These are phyloP conservation scores for Hafferia zeledoni DNA, from an alignment of 2,797 vertebrate genomes.

Conservation along the genomic window DNA sequence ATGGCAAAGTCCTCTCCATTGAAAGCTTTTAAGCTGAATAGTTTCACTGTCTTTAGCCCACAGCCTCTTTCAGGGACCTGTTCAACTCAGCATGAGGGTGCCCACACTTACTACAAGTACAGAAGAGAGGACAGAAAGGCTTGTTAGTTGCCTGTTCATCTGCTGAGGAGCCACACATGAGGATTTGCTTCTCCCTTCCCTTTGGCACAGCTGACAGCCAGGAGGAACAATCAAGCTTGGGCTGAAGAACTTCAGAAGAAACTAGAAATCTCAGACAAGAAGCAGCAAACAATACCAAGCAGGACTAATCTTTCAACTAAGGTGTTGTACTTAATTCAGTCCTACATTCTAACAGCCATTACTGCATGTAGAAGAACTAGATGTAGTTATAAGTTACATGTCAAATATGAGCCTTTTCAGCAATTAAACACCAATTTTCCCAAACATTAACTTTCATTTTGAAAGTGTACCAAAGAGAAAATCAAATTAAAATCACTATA, in stretches of 20 bases:
- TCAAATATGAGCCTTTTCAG: neutral
- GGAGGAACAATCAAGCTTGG: neutral
- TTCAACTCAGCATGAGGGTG: fast-evolving
- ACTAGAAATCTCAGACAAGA: neutral
- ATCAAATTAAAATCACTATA: neutral
- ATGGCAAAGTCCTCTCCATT: fast-evolving
- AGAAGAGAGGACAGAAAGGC: neutral
- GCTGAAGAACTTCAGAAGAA: neutral
- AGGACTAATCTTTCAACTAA: neutral
- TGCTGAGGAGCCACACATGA: neutral
- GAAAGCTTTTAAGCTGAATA: neutral
- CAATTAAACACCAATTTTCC: neutral
- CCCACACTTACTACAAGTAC: fast-evolving
- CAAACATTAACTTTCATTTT: neutral
- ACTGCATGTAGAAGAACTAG: neutral
- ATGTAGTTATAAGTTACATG: neutral
- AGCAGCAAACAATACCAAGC: neutral
- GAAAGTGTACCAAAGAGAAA: neutral
- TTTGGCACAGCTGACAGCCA: neutral
- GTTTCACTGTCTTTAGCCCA: fast-evolving
- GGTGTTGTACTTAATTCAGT: neutral
- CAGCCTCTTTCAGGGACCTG: neutral
- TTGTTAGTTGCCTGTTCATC: neutral
- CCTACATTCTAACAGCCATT: neutral
- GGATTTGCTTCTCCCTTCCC: neutral